phyloP scores from a whole-genome alignment of 2,888 invertebrate species.

The Nemotelus nigrinus region DNA sequence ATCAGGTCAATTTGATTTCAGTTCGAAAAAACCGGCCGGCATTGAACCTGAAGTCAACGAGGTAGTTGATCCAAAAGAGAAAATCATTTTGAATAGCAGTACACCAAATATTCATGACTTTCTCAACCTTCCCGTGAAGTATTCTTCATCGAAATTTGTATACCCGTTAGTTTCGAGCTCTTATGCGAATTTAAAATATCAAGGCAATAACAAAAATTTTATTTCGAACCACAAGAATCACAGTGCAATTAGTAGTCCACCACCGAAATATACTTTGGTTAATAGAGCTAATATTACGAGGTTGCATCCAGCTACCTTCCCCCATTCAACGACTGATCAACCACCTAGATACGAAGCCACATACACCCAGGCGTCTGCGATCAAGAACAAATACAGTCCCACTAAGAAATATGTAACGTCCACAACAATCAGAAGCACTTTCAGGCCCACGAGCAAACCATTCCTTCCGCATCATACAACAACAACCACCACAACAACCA shows the following conservation, averaged over 20 bases:
- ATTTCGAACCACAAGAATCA: constrained; percentile 66
- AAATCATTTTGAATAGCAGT: constrained; percentile 68
- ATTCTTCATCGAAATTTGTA: constrained; percentile 74
- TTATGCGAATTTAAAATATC: constrained; percentile 77
- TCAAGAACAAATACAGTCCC: constrained; percentile 42
- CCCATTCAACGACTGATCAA: constrained; percentile 15
- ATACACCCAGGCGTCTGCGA: neutral
- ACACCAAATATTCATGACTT: constrained; percentile 75
- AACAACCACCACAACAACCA: constrained; percentile 48
- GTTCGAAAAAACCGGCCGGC: constrained; percentile 66
- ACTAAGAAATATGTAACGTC: constrained; percentile 40
- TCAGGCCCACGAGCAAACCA: constrained; percentile 60
- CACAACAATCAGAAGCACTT: constrained; percentile 12
- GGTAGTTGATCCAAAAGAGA: constrained; percentile 66
- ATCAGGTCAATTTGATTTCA: constrained; percentile 74
- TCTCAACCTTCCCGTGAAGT: constrained; percentile 74
- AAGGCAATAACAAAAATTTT: constrained; percentile 70
- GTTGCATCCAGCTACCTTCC: constrained; percentile 31
- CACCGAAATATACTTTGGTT: constrained; percentile 58
- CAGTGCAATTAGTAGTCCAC: constrained; percentile 56
- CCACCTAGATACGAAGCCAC: constrained; percentile 25
- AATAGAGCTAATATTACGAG: constrained; percentile 56
- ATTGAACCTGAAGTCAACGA: constrained; percentile 62
- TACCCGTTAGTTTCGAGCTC: constrained; percentile 77
- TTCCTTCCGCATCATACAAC: constrained; percentile 58